phyloP scores from a whole-genome alignment of 2,113 vertebrate genomes.

The Scortum barcoo region DNA sequence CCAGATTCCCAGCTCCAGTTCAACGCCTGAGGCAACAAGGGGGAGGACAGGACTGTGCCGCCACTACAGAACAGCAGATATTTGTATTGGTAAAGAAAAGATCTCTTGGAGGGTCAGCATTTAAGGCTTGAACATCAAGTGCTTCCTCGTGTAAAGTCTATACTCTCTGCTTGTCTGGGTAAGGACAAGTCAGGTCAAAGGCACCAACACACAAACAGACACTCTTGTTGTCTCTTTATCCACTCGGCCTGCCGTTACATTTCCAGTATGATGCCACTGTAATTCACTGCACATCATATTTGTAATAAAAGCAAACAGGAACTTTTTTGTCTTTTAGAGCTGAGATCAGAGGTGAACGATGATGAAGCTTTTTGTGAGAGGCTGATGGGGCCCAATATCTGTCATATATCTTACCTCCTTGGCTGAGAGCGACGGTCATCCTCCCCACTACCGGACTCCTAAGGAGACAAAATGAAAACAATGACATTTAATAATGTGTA shows the following conservation, averaged over 20 bases:
- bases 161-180: not conserved
- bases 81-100: slow-evolving; percentile 38
- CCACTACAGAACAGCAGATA: slow-evolving; percentile 33
- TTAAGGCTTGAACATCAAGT: slow-evolving; percentile 25
- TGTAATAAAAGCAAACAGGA: not conserved
- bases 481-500: not conserved
- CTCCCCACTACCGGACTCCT: slow-evolving; percentile 98
- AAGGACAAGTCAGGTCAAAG: not conserved
- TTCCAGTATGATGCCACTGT: not conserved
- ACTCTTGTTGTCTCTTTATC: not conserved
- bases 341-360: not conserved
- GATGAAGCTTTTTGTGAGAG: not conserved
- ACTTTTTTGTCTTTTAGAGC: not conserved
- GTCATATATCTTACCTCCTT: slow-evolving; percentile 89
- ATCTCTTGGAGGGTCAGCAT: slow-evolving; percentile 15
- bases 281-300: not conserved
- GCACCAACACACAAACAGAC: slow-evolving; percentile 2
- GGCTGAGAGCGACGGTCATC: slow-evolving; percentile 96
- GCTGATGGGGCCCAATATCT: not conserved
- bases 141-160: slow-evolving; percentile 6
- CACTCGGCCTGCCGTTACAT: not conserved
- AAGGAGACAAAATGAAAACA: slow-evolving; percentile 20
- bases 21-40: slow-evolving; percentile 35
- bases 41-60: slow-evolving; percentile 37
- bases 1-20: slow-evolving; percentile 66